Evolutionary conservation across 2,113 vertebrate species (phyloP).

Genomic region (Gasterosteus nipponicus): DNA sequence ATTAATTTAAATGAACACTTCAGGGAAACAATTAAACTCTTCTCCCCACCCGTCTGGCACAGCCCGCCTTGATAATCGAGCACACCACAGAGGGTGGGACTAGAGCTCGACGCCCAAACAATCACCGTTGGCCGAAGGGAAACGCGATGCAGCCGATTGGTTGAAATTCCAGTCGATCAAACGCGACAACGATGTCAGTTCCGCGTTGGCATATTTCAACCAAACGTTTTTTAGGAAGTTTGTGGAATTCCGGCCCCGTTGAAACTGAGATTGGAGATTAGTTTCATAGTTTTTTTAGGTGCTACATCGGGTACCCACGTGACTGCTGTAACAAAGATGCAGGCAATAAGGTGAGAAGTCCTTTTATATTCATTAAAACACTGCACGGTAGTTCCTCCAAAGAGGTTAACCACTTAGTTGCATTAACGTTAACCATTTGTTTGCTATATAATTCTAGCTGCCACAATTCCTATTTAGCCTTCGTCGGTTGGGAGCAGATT

Average conservation of each 20-base stretch:
- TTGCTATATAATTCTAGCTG: too few species aligned
- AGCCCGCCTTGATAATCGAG: background rate
- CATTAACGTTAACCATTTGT: too few species aligned
- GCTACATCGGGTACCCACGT: fast-evolving
- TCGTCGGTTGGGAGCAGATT: background rate
- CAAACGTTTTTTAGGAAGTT: too few species aligned
- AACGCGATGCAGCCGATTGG: background rate
- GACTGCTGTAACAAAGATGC: slow-evolving; percentile 31
- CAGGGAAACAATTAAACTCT: too few species aligned
- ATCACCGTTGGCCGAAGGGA: background rate
- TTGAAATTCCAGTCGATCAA: background rate
- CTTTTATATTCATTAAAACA: background rate
- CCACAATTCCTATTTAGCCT: too few species aligned
- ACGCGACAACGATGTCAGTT: background rate
- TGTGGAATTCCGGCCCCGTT: fast-evolving
- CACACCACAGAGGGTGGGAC: background rate
- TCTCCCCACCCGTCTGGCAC: background rate
- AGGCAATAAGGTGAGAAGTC: slow-evolving; percentile 47
- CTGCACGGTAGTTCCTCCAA: background rate
- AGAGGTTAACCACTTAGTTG: background rate
- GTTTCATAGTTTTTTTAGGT: background rate
- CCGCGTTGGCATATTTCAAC: slow-evolving; percentile 11
- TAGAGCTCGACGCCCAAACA: background rate
- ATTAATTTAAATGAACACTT: too few species aligned
- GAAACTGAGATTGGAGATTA: background rate